A percentile compares a stretch with the other conserved stretches of the same genome.
phyloP scores from a whole-genome alignment of 2,113 vertebrate genomes.

The Tursiops truncatus region DNA sequence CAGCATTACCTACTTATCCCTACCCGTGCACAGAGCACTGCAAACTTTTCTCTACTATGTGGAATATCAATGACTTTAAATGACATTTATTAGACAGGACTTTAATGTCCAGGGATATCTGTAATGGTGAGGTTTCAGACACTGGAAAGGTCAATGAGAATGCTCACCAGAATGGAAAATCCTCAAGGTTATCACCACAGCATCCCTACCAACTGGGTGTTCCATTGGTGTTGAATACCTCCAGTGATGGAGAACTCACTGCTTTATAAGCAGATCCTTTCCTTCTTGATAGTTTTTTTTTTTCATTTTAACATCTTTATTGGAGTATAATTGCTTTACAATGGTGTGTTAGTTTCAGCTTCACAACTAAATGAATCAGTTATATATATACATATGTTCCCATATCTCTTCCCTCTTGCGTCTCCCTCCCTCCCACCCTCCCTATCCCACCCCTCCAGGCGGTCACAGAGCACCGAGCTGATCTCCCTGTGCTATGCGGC shows the following conservation, averaged over 20 bases:
- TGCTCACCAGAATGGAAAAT: neutral
- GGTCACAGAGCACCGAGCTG: no score
- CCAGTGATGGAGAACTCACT: neutral
- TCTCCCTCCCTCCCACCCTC: no score
- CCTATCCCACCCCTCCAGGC: no score
- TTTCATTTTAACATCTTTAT: no score
- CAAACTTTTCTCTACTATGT: neutral
- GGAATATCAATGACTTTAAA: neutral
- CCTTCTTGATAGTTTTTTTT: neutral
- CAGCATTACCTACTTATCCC: neutral
- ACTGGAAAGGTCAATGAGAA: neutral
- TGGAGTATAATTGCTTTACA: no score
- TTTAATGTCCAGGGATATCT: neutral
- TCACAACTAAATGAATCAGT: no score
- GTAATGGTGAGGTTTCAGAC: neutral
- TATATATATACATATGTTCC: no score
- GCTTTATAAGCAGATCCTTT: neutral
- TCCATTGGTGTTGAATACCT: neutral
- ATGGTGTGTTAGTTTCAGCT: no score
- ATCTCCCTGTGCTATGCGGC: no score
- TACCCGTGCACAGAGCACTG: neutral
- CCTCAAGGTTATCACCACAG: neutral
- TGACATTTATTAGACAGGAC: neutral
- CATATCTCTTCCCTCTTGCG: no score
- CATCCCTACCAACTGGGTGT: neutral